Evolutionary conservation across 2,113 vertebrate genomes (phyloP), one percentile per base, ranked within the genome.

Genomic region (Hystrix cristata): DNA sequence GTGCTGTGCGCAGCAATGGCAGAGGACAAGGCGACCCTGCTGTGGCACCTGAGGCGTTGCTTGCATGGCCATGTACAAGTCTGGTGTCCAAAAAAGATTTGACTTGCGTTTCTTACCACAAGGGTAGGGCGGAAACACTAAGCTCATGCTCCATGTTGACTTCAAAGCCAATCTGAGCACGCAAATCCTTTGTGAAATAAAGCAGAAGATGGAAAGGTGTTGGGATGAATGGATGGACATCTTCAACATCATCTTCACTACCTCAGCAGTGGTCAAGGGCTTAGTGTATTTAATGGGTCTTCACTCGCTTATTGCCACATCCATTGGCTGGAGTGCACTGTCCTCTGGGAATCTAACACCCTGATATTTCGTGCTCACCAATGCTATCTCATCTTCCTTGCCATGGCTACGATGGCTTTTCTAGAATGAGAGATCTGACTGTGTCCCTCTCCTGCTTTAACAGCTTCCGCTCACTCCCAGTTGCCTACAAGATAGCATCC

Each of bases 111-210:
- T 92, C 64, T 72, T 84, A 18, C 38, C 90, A 21, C 19, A 48
- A 64, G 23, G 6, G 29, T 34, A 27, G 18, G 25, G 18, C 46
- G 92, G 55, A 88, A 62, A 65, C 19, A 46, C 7, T 53, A 10
- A 10, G 51, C 16, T 78, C 16, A 3, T 29, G 31, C 53, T 72
- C 64, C 18, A 21, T 78, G 48, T 71, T 88, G 80, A 81, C 53
- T 62, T 87, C 43, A 67, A 55, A 88, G 29, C 62, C 23, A 53
- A 59, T 60, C 3, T 85, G 78, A 88, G 46, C 18, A 25, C 51
- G 91, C 64, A 76, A 67, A 71, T 90, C 5, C 31, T 84, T 84
- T 89, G 27, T 64, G 31, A 93, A 91, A 71, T 84, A 91, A 95
- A 76, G 25, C 43, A 87, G 31, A 81, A 59, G 31, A 25, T 1